phyloP scores from a whole-genome alignment of 2,888 invertebrate species.

The Andrena bucephala region DNA sequence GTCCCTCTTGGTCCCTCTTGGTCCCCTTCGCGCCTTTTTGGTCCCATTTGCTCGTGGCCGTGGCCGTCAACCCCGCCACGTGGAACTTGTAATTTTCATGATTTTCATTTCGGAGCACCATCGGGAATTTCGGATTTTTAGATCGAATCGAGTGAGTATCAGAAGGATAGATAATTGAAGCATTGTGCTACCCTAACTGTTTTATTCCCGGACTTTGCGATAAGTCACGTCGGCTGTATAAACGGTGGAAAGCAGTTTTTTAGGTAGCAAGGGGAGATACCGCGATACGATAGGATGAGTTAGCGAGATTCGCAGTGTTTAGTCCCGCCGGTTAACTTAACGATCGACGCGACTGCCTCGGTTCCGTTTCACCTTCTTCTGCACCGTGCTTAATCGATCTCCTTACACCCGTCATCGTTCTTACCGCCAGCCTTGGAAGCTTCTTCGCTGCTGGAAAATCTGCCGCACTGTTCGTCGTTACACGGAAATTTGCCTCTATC shows the following conservation, averaged over 20 bases:
- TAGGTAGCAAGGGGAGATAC: background rate
- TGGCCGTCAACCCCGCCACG: too few relatives aligned
- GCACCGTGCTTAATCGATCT: conserved; percentile 44
- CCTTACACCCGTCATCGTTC: conserved; percentile 39
- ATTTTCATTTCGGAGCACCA: background rate
- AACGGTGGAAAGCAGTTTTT: background rate
- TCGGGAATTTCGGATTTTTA: background rate
- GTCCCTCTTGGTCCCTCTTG: background rate
- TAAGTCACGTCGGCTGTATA: background rate
- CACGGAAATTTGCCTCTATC: conserved; percentile 15
- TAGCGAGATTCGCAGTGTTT: conserved; percentile 23
- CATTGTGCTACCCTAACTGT: too few relatives aligned
- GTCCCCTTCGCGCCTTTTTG: background rate
- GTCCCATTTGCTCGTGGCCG: background rate
- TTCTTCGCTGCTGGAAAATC: conserved; percentile 14
- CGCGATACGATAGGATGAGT: conserved; percentile 21
- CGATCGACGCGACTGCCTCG: conserved; percentile 31
- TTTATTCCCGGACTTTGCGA: too few relatives aligned
- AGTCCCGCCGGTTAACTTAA: conserved; percentile 29
- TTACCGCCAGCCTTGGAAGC: conserved; percentile 4
- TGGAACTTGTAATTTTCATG: too few relatives aligned
- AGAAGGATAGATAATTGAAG: too few relatives aligned
- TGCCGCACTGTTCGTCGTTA: conserved; percentile 21
- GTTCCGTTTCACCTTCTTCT: conserved; percentile 43
- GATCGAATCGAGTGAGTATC: too few relatives aligned